These are phyloP conservation scores for Polypterus bichir DNA, from an alignment of 2,113 vertebrate genomes.

Conservation along the genomic window DNA sequence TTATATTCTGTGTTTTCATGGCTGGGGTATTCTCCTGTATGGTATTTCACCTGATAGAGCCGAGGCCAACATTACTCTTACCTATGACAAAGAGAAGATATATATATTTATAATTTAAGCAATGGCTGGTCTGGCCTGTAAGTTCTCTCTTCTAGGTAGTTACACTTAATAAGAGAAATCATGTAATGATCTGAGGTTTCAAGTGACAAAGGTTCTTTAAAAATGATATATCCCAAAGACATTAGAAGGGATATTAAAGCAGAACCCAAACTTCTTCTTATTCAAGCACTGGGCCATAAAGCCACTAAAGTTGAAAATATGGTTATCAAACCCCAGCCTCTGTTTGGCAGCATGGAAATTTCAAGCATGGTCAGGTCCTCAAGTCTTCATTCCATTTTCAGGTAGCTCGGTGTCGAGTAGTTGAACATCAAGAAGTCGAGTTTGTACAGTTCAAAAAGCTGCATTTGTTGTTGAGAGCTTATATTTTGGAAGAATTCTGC, in stretches of 20 bases:
- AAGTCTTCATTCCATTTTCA: constrained; percentile 72
- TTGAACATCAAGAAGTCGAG: constrained; percentile 98
- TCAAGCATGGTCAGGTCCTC: background rate
- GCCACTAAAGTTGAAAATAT: constrained; percentile 15
- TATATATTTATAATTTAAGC: too few species aligned
- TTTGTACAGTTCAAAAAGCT: constrained; percentile 91
- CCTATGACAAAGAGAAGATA: too few species aligned
- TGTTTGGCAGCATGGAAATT: background rate
- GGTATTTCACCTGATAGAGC: too few species aligned
- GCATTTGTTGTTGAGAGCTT: constrained; percentile 75
- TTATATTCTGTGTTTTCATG: too few species aligned
- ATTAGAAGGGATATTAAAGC: background rate
- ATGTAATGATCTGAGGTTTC: too few species aligned
- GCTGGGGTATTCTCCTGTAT: too few species aligned
- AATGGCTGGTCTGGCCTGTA: too few species aligned
- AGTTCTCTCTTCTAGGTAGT: too few species aligned
- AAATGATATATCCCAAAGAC: too few species aligned
- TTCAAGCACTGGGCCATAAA: background rate
- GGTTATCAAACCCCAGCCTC: constrained; percentile 15
- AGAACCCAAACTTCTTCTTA: background rate
- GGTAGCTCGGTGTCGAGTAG: constrained; percentile 89
- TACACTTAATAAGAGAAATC: too few species aligned
- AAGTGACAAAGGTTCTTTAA: too few species aligned
- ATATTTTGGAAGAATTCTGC: constrained; percentile 96
- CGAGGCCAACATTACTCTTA: too few species aligned